Conservation (phyloP, 2,888 invertebrate genomes). For the Eupithecia insigniata region DNA sequence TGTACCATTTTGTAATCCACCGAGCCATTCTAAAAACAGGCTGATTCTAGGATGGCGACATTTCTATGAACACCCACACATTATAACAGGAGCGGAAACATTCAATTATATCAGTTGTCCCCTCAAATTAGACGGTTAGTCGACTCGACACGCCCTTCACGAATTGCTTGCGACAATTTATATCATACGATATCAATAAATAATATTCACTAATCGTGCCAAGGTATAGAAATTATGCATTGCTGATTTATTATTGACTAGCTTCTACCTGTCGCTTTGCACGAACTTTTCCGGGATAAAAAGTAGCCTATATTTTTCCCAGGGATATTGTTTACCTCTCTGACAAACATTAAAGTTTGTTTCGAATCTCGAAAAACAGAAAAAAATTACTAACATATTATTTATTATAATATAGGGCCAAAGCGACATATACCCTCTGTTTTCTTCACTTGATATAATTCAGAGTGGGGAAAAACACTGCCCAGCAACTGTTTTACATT, state of each 20-base stretch:
- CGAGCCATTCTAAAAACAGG: not conserved
- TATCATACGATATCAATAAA: constrained; percentile 31
- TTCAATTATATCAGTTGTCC: constrained; percentile 49
- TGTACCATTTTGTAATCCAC: not conserved
- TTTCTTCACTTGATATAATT: not conserved
- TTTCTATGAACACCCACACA: constrained; percentile 13
- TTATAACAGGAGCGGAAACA: constrained; percentile 43
- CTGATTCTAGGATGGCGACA: not conserved
- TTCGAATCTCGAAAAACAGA: too few species aligned
- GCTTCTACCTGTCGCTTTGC: too few species aligned
- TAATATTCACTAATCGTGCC: constrained; percentile 22
- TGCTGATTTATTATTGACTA: constrained; percentile 2
- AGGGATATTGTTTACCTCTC: too few species aligned
- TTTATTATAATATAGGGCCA: too few species aligned
- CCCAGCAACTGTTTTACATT: too few species aligned
- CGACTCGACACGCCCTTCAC: constrained; percentile 40
- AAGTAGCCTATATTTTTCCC: too few species aligned
- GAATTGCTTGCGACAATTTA: constrained; percentile 47
- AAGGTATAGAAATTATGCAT: constrained; percentile 13
- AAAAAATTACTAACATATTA: too few species aligned
- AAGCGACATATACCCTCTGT: not conserved
- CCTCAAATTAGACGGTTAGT: constrained; percentile 47
- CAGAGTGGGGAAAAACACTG: too few species aligned
- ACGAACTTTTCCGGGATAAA: too few species aligned
- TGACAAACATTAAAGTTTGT: too few species aligned